phyloP scores from a whole-genome alignment of 35 echinoderm and acorn worm genomes.

The Heliocidaris tuberculata region DNA sequence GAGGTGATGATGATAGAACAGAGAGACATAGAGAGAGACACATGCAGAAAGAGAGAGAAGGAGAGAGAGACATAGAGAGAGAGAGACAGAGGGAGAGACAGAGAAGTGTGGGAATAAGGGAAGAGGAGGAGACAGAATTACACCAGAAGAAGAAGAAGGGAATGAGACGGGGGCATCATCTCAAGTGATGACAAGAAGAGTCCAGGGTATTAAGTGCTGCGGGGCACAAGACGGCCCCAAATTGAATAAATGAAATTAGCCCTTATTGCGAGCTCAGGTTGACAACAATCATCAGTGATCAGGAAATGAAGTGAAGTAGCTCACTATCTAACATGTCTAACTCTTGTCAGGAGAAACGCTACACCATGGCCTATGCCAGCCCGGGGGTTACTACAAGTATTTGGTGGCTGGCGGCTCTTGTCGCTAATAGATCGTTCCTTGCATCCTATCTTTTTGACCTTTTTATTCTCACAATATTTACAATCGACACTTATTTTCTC shows the following conservation, averaged over 20 bases:
- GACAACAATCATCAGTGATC: conserved; percentile 10
- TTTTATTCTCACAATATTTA: conserved; percentile 5
- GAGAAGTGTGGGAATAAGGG: background rate
- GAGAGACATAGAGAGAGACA: background rate
- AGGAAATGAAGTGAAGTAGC: conserved; percentile 10
- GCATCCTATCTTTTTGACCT: background rate
- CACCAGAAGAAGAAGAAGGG: background rate
- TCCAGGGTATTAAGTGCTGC: conserved; percentile 15
- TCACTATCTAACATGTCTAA: background rate
- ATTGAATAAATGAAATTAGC: conserved; percentile 6
- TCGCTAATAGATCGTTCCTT: background rate
- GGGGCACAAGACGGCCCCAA: background rate
- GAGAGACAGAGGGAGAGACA: background rate
- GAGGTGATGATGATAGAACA: background rate
- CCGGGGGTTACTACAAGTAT: background rate
- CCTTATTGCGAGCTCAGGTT: conserved; percentile 9
- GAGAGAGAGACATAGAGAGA: background rate
- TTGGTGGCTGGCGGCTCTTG: background rate
- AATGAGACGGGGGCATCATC: background rate
- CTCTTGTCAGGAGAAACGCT: background rate
- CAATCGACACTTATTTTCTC: background rate
- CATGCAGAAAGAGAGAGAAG: background rate
- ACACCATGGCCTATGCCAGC: background rate
- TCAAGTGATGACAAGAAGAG: background rate
- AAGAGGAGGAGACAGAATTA: background rate